Base-by-base conservation (phyloP, 1,140 invertebrate genomes). In the Archegozetes longisetosus region DNA sequence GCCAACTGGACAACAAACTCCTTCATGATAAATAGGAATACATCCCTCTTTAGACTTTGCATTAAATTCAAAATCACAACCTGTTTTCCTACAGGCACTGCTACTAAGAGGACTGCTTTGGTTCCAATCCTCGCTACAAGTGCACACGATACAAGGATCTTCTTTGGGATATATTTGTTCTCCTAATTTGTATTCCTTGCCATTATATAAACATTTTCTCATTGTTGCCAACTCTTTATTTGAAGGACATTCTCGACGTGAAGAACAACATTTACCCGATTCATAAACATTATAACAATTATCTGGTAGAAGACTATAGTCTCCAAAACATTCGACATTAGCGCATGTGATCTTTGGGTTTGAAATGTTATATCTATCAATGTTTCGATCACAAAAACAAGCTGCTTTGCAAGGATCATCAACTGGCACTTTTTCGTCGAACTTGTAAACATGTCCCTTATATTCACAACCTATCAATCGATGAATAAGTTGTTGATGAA, bases 21-120 rank as follows among this genome's bases (percentile, higher is more conserved):
- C 63, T 27, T 66, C 62, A 48, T 66, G 62, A 53, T 66, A 66
- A 20, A 66, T 62, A 13, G 65, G 65, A 12, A 66, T 58, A 55
- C 65, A 66, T 1, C 65, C 65, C 17, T 4, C 24, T 23, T 24
- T 49, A 27, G 50, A 58, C n/a, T 26, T 20, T 29, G 46, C 46
- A 58, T 58, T 26, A 1, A 51, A 47, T 12, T 60, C 47, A 2
- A 60, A n/a, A n/a, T n/a, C n/a, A n/a, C n/a, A n/a, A n/a, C n/a
- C n/a, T n/a, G n/a, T n/a, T n/a, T n/a, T n/a, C n/a, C n/a, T 40
- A 40, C 32, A 6, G 32, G 32, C 17, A 17, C 32, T 40, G 32
- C 17, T 40, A 40, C 17, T 40, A 40, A 40, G 6, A 9, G 32
- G 32, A 9, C 6, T 9, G 17, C 32, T 6, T 9, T 6, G 32